Conservation (phyloP, 2,113 vertebrate genomes). For the Miniopterus natalensis region DNA sequence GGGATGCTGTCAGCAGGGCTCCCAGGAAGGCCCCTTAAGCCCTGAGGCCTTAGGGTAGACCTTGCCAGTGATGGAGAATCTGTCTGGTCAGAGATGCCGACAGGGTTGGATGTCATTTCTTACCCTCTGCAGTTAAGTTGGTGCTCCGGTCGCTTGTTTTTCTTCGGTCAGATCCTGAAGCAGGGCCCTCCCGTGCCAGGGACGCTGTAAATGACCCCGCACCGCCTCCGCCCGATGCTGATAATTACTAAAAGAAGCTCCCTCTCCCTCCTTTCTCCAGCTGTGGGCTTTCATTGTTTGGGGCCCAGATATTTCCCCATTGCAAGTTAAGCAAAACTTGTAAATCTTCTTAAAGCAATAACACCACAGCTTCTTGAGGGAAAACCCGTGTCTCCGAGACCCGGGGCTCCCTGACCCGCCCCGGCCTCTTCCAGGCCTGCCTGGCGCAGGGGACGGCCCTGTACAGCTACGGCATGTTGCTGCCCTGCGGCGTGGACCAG, state of each 20-base stretch:
- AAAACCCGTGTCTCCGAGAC: neutral
- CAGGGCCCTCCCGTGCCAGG: neutral
- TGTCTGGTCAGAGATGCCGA: rapidly evolving
- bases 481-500: constrained; percentile 95
- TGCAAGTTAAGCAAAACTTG: neutral
- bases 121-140: neutral
- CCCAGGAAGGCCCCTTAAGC: neutral
- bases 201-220: neutral
- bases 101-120: neutral
- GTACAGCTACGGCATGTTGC: constrained; percentile 96
- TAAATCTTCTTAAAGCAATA: neutral
- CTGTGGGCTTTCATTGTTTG: neutral
- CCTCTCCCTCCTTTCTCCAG: neutral
- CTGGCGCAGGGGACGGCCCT: constrained; percentile 92
- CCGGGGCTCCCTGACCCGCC: too few species aligned
- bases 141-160: neutral
- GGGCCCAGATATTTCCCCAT: neutral
- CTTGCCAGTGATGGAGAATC: neutral
- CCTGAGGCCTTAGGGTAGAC: neutral
- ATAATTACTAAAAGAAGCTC: neutral
- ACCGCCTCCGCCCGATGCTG: neutral
- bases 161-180: neutral
- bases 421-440: constrained; percentile 90
- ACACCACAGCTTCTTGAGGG: neutral
- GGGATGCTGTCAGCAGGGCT: neutral